Evolutionary conservation across 2,797 vertebrate species (phyloP), one percentile per base, ranked within the genome.

Genomic region (Gymnoscopelus microlampas): DNA sequence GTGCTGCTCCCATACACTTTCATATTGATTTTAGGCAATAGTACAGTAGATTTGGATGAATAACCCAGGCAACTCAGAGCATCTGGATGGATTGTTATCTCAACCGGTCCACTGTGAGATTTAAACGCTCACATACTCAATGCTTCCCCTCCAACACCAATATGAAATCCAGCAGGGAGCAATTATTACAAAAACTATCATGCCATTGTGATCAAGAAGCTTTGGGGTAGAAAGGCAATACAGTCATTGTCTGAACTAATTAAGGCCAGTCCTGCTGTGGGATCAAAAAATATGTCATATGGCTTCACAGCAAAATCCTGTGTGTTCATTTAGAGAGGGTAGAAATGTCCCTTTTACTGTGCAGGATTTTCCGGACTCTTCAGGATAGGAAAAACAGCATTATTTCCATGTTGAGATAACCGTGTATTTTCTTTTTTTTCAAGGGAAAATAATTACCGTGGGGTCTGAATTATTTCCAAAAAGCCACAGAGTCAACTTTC

Each of bases 171-270:
- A 51, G 50, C 50, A 51, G 50, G 50, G 12, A 51, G 50, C 50
- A 51, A 51, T 51, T 51, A 51, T 51, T 51, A n/a, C 50, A 51
- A 51, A 15, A 51, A 15, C 50, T 51, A 51, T 51, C 50, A 51
- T 15, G 50, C 50, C n/a, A 51, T 51, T 13, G n/a, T 51, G 50
- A 51, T 51, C 50, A 51, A 51, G 50, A 3, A 13, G 50, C 50
- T 51, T 51, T 51, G 50, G 50, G 50, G 50, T 15, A 51, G 50
- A 51, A 51, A 51, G 50, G 50, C 50, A 13, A 51, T 51, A 51
- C 12, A 15, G 50, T 51, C 12, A 13, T 51, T 44, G 39, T 44
- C 39, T 44, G 39, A 44, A 44, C 39, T 44, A 44, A 44, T 44
- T 44, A 44, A 44, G 39, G 39, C 39, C 39, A 44, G 39, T 44